Evolutionary conservation across 2,888 invertebrate species (phyloP), one percentile per base, ranked within the genome.

Genomic region (Drosophila parthenogenetica): DNA sequence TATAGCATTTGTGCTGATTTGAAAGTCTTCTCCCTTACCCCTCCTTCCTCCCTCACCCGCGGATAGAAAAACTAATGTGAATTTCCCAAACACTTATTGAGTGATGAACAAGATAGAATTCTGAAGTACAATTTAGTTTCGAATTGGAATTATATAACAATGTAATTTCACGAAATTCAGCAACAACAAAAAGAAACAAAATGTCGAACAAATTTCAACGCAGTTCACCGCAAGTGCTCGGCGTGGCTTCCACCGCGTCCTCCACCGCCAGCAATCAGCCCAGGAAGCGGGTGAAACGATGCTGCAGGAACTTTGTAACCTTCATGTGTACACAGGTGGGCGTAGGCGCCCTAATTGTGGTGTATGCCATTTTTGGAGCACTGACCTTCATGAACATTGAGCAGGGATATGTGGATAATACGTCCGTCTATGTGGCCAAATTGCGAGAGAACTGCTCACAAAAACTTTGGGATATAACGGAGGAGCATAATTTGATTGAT

Each of bases 301-400:
- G 97, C 90, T 96, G 96, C 87, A 94, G 97, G 45, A 97, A 97
- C 92, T 94, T 97, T 81, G 95, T 97, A 62, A 97, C 97, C 7
- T 97, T 97, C 90, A 97, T 97, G 97, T 97, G 97, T 93, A 97
- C 97, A 7, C 97, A 97, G 94, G 96, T 96, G 88, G 97, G 97
- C 79, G 97, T 97, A 37, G 97, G 97, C 61, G 97, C 96, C 8
- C 93, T 97, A 16, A 96, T 97, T 48, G 96, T 97, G 2, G 95
- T 97, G 74, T 97, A 97, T 91, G 96, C 97, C 29, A 95, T 97
- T 60, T 94, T 97, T 32, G 97, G 97, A 0, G 97, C 97, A 0
- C 94, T 96, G 16, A 94, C 95, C 49, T 97, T 97, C 91, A 95
- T 95, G 92, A 94, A 95, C 77, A 95, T 97, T 46, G 97, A 97